phyloP scores from a whole-genome alignment of 2,113 vertebrate genomes.

The Pteruthius melanotis region DNA sequence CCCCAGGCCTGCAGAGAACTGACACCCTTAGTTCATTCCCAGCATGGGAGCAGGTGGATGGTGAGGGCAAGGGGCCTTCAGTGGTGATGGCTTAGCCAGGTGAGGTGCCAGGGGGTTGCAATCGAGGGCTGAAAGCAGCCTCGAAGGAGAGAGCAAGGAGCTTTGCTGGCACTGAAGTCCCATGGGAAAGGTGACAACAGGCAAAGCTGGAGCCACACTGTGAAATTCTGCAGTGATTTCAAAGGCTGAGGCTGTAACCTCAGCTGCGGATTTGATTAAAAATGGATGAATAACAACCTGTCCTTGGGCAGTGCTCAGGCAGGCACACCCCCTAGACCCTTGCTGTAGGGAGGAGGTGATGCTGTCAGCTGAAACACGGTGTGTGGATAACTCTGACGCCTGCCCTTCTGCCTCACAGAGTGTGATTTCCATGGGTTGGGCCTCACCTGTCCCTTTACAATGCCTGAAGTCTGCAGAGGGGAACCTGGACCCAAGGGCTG shows the following conservation, averaged over 20 bases:
- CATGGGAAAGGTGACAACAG: fast-evolving
- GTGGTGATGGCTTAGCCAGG: not conserved
- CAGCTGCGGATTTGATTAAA: not conserved
- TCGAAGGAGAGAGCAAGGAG: not conserved
- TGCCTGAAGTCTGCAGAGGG: not conserved
- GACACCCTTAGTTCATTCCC: fast-evolving
- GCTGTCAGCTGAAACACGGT: fast-evolving
- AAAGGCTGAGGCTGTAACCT: not conserved
- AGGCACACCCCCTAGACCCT: not conserved
- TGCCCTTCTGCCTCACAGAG: not conserved
- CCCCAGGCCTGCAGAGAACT: fast-evolving
- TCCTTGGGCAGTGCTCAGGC: not conserved
- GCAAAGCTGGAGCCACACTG: not conserved
- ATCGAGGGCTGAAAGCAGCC: not conserved
- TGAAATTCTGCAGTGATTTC: not conserved
- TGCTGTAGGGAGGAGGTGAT: not conserved
- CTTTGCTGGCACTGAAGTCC: not conserved
- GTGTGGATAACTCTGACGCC: fast-evolving
- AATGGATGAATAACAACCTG: not conserved
- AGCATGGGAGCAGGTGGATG: fast-evolving
- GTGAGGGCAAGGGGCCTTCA: fast-evolving
- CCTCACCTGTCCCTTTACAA: not conserved
- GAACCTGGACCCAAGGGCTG: fast-evolving
- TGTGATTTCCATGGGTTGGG: not conserved
- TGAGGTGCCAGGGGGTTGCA: fast-evolving